Percentiles rank a stretch among this genome's conserved stretches.
These are phyloP conservation scores for Siniperca knerii DNA, from an alignment of 2,113 vertebrate genomes.

Conservation along the genomic window DNA sequence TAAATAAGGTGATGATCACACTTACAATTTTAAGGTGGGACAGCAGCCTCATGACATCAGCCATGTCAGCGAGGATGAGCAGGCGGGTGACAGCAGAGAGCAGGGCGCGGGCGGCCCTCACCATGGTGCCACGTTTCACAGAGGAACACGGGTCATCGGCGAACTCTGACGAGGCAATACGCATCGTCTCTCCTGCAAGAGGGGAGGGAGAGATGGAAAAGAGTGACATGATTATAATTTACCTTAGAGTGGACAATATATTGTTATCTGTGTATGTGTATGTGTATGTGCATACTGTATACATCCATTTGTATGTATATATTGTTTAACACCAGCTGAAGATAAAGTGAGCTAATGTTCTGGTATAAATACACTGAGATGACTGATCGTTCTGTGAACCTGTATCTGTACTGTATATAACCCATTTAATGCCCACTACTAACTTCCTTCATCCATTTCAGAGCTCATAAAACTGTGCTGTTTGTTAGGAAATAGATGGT, in stretches of 20 bases:
- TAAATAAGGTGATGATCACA: constrained; percentile 9
- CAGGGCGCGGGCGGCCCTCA: constrained; percentile 94
- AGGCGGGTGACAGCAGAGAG: constrained; percentile 96
- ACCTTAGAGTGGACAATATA: not conserved
- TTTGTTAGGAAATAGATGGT: not conserved
- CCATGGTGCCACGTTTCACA: constrained; percentile 98
- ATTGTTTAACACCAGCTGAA: not conserved
- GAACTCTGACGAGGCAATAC: constrained; percentile 95
- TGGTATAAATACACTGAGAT: not conserved
- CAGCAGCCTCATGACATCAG: constrained; percentile 98
- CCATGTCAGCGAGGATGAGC: constrained; percentile 99
- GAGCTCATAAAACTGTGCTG: not conserved
- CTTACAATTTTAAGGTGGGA: constrained; percentile 97
- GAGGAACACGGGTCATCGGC: constrained; percentile 98
- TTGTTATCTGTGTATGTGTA: not conserved
- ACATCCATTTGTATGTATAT: not conserved
- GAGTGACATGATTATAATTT: not conserved
- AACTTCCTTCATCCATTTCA: not conserved
- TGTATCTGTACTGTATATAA: not conserved
- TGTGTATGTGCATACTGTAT: not conserved
- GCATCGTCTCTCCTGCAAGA: constrained; percentile 93
- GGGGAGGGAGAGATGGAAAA: not conserved
- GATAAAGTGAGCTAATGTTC: not conserved
- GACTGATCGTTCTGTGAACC: not conserved
- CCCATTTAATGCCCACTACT: not conserved